These are phyloP conservation scores for Pionites leucogaster DNA, from an alignment of 2,113 vertebrate genomes.

Conservation along the genomic window DNA sequence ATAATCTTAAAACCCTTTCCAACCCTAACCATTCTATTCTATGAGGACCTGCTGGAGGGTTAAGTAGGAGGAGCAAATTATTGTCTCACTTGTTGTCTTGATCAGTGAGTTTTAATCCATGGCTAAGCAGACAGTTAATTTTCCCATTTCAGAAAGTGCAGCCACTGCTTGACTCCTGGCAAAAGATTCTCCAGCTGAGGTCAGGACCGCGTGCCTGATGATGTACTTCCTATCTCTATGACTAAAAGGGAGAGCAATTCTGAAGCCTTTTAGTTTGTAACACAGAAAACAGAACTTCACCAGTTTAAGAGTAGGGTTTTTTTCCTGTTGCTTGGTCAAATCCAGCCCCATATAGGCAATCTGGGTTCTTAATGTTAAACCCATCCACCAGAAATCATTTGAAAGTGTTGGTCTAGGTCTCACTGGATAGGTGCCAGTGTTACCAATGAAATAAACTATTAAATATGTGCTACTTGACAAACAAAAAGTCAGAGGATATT, in stretches of 20 bases:
- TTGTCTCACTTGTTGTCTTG: constrained; percentile 22
- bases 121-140: constrained; percentile 33
- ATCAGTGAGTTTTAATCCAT: constrained; percentile 16
- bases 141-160: not conserved
- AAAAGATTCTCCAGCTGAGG: not conserved
- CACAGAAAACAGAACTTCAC: not conserved
- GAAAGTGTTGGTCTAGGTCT: not conserved
- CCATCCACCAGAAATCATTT: not conserved
- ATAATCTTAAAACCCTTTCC: not conserved
- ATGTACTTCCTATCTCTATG: not conserved
- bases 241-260: not conserved
- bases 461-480: not conserved
- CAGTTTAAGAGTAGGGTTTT: not conserved
- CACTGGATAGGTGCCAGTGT: not conserved
- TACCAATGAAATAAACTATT: not conserved
- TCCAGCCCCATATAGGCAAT: not conserved
- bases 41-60: not conserved
- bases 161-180: not conserved
- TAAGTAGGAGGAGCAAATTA: not conserved
- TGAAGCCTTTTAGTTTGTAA: not conserved
- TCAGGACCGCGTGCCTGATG: not conserved
- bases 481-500: not conserved
- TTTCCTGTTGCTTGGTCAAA: not conserved
- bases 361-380: not conserved
- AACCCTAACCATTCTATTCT: not conserved